Conservation (phyloP, 2,797 vertebrate species). For the Salarias fasciatus region DNA sequence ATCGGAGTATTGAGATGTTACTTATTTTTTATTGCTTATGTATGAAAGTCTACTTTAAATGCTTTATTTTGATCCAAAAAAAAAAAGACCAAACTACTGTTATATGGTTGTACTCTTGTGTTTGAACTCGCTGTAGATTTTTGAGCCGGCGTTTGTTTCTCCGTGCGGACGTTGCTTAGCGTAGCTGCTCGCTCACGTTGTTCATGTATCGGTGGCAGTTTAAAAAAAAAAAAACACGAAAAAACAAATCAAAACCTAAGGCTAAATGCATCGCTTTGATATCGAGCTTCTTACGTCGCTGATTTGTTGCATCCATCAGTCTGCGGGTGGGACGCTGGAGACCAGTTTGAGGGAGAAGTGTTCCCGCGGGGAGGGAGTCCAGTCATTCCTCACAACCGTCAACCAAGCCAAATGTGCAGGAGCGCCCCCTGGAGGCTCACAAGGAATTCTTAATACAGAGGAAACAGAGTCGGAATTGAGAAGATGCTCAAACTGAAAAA, state of each 20-base stretch:
- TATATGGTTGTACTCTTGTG: conserved; percentile 63
- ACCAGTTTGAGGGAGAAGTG: not conserved
- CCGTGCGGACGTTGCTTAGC: conserved; percentile 57
- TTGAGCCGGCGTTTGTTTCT: conserved; percentile 52
- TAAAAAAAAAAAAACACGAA: conserved; percentile 29
- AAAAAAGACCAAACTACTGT: conserved; percentile 84
- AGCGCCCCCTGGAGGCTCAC: too few relatives aligned
- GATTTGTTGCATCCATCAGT: conserved; percentile 46
- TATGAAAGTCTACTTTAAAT: conserved; percentile 69
- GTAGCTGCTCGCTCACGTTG: conserved; percentile 59
- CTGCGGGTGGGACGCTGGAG: conserved; percentile 13
- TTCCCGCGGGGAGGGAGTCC: conserved; percentile 1
- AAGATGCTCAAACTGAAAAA: too few relatives aligned
- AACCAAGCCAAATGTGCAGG: too few relatives aligned
- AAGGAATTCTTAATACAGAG: too few relatives aligned
- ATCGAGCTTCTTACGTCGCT: conserved; percentile 22
- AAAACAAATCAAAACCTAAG: not conserved
- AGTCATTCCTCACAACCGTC: conserved; percentile 9
- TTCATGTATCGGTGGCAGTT: conserved; percentile 62
- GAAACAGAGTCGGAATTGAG: too few relatives aligned
- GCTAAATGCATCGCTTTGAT: conserved; percentile 44
- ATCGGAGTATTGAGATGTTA: conserved; percentile 76
- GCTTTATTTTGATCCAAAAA: conserved; percentile 74
- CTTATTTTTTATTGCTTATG: conserved; percentile 79
- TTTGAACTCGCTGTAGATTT: conserved; percentile 64